phyloP scores from a whole-genome alignment of 2,888 invertebrate species.

The Conomelus anceps region DNA sequence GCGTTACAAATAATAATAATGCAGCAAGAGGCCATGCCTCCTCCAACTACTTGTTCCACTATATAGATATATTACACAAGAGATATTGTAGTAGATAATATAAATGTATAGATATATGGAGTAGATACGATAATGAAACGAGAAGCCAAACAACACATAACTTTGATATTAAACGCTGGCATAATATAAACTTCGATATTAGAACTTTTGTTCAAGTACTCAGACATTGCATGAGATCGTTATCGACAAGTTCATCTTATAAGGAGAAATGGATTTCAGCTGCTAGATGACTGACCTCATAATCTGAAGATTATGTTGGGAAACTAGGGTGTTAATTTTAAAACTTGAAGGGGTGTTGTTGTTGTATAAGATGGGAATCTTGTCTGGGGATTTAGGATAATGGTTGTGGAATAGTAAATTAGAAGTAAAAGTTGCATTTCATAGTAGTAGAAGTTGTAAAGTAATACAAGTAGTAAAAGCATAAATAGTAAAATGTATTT shows the following conservation, averaged over 20 bases:
- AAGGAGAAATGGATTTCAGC: neutral
- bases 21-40: neutral
- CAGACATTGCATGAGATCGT: neutral
- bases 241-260: neutral
- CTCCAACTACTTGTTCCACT: neutral
- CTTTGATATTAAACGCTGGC: neutral
- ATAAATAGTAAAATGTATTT: no score
- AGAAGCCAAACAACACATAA: neutral
- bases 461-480: no score
- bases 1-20: neutral
- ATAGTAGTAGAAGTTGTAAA: no score
- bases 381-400: no score
- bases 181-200: neutral
- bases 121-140: neutral
- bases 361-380: no score
- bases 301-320: neutral
- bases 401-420: no score
- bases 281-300: neutral
- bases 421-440: no score
- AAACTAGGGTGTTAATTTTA: no score
- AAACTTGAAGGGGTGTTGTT: no score
- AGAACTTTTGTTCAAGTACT: neutral
- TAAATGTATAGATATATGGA: no score
- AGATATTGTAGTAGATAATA: no score
- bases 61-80: no score